Conservation (phyloP, 2,888 invertebrate genomes). For the Cryptophagus acutangulus region DNA sequence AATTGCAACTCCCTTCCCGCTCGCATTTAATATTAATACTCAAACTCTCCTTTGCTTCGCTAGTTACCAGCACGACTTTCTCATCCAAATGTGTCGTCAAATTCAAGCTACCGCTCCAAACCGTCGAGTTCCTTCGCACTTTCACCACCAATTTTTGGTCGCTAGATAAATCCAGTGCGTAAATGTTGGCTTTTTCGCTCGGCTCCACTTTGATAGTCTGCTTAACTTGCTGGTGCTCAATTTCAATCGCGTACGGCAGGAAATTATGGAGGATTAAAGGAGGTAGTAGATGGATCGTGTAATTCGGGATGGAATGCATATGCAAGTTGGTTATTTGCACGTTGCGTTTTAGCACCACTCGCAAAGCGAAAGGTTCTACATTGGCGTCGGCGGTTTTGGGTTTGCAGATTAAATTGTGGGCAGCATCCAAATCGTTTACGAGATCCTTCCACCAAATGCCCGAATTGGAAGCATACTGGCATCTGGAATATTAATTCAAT, state of each 20-base stretch:
- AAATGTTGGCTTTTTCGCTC: constrained; percentile 65
- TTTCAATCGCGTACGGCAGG: constrained; percentile 66
- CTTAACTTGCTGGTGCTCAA: constrained; percentile 51
- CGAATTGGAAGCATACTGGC: constrained; percentile 64
- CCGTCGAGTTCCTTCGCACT: constrained; percentile 59
- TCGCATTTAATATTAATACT: constrained; percentile 64
- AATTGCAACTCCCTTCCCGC: constrained; percentile 57
- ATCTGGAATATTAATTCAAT: constrained; percentile 50
- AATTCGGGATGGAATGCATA: constrained; percentile 60
- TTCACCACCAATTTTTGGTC: constrained; percentile 52
- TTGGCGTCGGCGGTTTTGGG: constrained; percentile 59
- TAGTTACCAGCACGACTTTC: constrained; percentile 45
- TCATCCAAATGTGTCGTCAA: constrained; percentile 62
- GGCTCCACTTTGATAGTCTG: constrained; percentile 60
- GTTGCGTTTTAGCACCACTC: constrained; percentile 49
- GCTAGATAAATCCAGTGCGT: constrained; percentile 60
- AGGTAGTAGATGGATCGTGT: constrained; percentile 65
- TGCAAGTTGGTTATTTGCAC: constrained; percentile 35
- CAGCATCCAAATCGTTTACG: constrained; percentile 59
- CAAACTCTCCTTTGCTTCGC: constrained; percentile 64
- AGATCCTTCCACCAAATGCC: constrained; percentile 80
- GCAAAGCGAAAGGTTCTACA: constrained; percentile 61
- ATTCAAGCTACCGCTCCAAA: constrained; percentile 68
- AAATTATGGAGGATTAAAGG: constrained; percentile 72
- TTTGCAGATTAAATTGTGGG: constrained; percentile 64